Evolutionary conservation across 2,113 vertebrate species (phyloP), one percentile per base, ranked within the genome.

Genomic region (Zosterops pallidus): DNA sequence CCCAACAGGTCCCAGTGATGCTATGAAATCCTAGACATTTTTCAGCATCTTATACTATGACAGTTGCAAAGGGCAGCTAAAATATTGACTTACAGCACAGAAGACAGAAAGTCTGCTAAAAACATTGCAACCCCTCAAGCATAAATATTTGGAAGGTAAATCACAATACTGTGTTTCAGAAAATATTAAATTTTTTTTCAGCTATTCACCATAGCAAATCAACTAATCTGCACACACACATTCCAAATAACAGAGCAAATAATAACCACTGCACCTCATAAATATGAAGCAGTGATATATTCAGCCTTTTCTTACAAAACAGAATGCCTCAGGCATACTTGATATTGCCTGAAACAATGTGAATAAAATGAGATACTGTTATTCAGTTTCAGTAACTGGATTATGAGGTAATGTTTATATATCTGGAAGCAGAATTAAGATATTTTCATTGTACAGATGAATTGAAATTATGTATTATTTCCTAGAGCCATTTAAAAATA

Each of bases 401-500:
- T 53, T 83, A 62, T 93, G 83, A 96, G 44, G 55, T 88, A 71
- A 94, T 83, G 75, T 80, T 96, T 95, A 65, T 42, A n/a, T 7
- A 24, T 31, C 42, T 95, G 67, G 82, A 88, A 93, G 39, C 55
- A 74, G 55, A 88, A 37, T 59, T 74, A 64, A 68, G 77, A 57
- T 59, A 59, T 52, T 80, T 91, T 89, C 82, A 70, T 90, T 90
- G 39, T 57, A 80, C 25, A 78, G 71, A 90, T 83, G 71, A 94
- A 75, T n/a, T 89, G 47, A 86, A 94, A 88, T 88, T 90, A 96
- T 86, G 41, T 29, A 95, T 92, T 94, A 70, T 70, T 97, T 96
- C 92, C 95, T 63, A 67, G 21, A 90, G 75, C 39, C 3, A 81
- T 93, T 94, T 82, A 64, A 80, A 95, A 91, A 74, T 60, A 69